Base-by-base conservation (phyloP, 2,113 vertebrate genomes). In the Tragelaphus imberbis region DNA sequence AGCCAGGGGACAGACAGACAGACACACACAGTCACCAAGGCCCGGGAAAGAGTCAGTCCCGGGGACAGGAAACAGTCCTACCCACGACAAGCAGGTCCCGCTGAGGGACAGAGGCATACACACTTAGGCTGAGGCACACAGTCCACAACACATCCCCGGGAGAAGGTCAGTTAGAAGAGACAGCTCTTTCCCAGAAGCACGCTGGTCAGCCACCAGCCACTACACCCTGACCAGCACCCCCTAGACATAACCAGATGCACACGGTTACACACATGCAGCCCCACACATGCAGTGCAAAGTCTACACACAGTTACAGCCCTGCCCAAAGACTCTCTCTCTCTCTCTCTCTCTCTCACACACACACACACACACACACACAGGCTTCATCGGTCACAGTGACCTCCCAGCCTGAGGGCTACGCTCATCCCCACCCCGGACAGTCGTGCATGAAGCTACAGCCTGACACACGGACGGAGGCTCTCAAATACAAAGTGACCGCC, bases 121-220 rank as follows among this genome's bases (percentile, higher is more conserved):
- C 21, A 7, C 12, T 25, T 56, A 27, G 1, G 5, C 55, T 33
- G 79, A 61, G 79, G 10, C 15, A 19, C 47, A 15, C 65, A 27
- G 81, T 16, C 65, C 2, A 0, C 30, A 55, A 90, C 30, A 68
- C 86, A 56, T 0, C 0, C 28, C 40, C 30, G 7, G 36, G 63
- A 89, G 79, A 51, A 96, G 85, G 96, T 94, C 93, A 49, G 15
- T 4, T 30, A 33, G 85, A 47, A 86, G 36, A 44, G 27, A 47
- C 44, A 33, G 33, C 44, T 87, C 13, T 85, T 30, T 61, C 68
- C 56, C 7, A 49, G 84, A 44, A 71, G 53, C 17, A 25, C 7
- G 7, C 28, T 5, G 56, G 30, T 77, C 79, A 56, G 93, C 33
- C 82, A 15, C n/a, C 56, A 40, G 23, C 40, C 33, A n/a, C 33